Conservation (phyloP, 1,140 invertebrate genomes). For the Stratiolaelaps scimitus region DNA sequence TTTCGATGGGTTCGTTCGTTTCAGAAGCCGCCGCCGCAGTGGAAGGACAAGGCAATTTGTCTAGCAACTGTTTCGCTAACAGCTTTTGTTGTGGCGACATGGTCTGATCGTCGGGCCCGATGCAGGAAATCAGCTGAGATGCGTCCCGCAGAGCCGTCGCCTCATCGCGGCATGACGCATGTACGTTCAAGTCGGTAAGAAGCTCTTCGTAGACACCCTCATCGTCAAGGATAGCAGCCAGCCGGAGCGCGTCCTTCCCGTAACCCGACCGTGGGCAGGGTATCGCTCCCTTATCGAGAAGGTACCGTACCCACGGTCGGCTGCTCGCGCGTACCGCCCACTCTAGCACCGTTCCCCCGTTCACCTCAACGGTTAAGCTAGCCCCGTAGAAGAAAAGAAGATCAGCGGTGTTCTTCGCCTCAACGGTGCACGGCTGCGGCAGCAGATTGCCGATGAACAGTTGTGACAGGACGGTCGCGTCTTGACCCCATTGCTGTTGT, state of each 20-base stretch:
- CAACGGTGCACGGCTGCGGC: neutral
- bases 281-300: neutral
- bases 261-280: neutral
- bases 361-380: neutral
- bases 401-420: neutral
- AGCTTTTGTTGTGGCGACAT: too few species aligned
- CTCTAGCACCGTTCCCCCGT: conserved; percentile 5
- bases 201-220: neutral
- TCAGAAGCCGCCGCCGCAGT: too few species aligned
- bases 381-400: neutral
- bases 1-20: too few species aligned
- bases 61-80: too few species aligned
- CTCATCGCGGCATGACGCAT: neutral
- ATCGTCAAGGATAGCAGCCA: neutral
- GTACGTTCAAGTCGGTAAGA: neutral
- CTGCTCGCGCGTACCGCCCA: conserved; percentile 6
- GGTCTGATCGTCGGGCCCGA: too few species aligned
- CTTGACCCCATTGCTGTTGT: too few species aligned
- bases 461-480: neutral
- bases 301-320: neutral
- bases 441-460: neutral
- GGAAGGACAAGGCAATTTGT: too few species aligned
- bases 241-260: conserved; percentile 7
- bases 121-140: too few species aligned
- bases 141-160: conserved; percentile 1